These are phyloP conservation scores for Phycodurus eques DNA, from an alignment of 2,113 vertebrate species.

Conservation along the genomic window DNA sequence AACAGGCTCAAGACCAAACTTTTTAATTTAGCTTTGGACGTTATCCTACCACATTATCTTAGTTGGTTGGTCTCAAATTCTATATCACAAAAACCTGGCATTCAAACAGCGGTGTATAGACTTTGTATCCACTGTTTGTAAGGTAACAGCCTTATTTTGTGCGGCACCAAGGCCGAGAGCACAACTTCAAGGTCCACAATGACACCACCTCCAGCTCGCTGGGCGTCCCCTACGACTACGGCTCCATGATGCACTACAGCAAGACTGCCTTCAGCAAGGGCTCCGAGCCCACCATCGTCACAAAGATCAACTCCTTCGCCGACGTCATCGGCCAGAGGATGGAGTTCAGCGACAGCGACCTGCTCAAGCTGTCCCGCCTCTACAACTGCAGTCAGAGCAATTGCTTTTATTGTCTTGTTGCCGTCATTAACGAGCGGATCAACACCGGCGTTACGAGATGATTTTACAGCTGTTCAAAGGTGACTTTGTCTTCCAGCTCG, in stretches of 20 bases:
- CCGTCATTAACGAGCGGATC: not conserved
- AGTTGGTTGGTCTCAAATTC: too few species aligned
- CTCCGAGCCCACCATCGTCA: slow-evolving; percentile 83
- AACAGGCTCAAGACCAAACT: too few species aligned
- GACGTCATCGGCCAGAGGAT: slow-evolving; percentile 90
- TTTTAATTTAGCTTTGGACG: too few species aligned
- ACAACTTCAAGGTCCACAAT: slow-evolving; percentile 82
- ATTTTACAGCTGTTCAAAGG: slow-evolving; percentile 50
- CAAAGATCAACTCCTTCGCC: slow-evolving; percentile 82
- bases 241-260: slow-evolving; percentile 92
- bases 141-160: not conserved
- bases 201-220: slow-evolving; percentile 75
- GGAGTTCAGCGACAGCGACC: slow-evolving; percentile 90
- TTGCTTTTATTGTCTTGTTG: not conserved
- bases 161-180: slow-evolving; percentile 50
- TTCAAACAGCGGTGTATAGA: not conserved
- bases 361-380: slow-evolving; percentile 82
- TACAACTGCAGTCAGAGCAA: slow-evolving; percentile 86
- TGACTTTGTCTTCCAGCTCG: slow-evolving; percentile 66
- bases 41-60: not conserved
- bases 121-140: not conserved
- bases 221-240: slow-evolving; percentile 89
- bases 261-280: slow-evolving; percentile 82
- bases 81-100: not conserved
- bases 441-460: not conserved